Evolutionary conservation across 2,888 invertebrate genomes (phyloP).

Genomic region (Gortyna flavago): DNA sequence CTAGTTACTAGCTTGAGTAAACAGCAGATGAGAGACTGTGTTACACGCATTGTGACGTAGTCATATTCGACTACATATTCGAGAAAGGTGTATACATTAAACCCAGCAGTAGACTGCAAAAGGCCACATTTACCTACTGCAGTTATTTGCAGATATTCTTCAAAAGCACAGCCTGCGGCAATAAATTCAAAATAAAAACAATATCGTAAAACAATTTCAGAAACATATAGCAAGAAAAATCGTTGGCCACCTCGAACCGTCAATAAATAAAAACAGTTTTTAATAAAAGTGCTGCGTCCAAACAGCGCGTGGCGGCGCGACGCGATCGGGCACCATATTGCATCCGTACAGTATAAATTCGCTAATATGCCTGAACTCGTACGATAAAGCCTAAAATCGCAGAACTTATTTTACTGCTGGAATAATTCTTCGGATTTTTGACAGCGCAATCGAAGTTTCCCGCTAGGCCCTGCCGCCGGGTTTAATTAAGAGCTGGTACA

Average conservation of each 20-base stretch:
- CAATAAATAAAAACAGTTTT: conserved; percentile 88
- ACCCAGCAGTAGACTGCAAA: background rate
- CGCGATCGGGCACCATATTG: conserved; percentile 84
- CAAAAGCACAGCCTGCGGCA: conserved; percentile 33
- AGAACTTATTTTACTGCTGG: conserved; percentile 87
- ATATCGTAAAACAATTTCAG: conserved; percentile 62
- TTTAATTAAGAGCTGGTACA: conserved; percentile 87
- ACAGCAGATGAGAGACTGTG: background rate
- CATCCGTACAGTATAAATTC: conserved; percentile 86
- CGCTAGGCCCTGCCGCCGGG: conserved; percentile 84
- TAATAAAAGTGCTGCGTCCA: conserved; percentile 86
- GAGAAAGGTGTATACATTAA: background rate
- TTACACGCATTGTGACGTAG: background rate
- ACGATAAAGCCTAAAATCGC: conserved; percentile 89
- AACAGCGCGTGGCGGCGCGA: conserved; percentile 71
- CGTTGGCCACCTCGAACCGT: conserved; percentile 77
- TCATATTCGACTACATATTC: background rate
- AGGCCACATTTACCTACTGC: background rate
- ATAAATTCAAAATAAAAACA: conserved; percentile 61
- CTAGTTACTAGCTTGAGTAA: background rate
- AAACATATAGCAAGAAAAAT: conserved; percentile 76
- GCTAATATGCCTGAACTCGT: conserved; percentile 88
- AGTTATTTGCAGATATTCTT: conserved; percentile 48
- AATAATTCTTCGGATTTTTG: conserved; percentile 90
- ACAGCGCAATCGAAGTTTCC: conserved; percentile 90